Evolutionary conservation across 2,113 vertebrate species (phyloP).

Genomic region (Sakesphorus luctuosus): DNA sequence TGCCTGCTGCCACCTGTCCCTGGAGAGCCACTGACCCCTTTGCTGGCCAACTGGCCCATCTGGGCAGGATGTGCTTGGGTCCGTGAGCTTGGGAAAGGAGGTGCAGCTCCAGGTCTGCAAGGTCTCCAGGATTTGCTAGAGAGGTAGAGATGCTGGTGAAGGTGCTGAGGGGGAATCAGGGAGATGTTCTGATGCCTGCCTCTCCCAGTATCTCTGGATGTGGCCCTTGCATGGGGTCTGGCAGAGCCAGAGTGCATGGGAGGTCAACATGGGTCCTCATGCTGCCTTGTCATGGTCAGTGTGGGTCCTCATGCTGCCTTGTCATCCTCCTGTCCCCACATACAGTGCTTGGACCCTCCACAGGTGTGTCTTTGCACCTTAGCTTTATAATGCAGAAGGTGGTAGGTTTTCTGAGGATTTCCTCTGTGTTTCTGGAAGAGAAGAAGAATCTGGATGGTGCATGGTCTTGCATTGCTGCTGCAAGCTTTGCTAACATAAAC

Average conservation of each 20-base stretch:
- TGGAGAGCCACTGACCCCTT: accelerated
- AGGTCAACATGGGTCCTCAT: accelerated
- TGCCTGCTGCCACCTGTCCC: accelerated
- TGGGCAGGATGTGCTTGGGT: background rate
- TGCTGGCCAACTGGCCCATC: background rate
- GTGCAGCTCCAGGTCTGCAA: background rate
- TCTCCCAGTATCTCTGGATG: background rate
- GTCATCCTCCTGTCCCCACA: background rate
- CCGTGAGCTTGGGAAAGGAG: background rate
- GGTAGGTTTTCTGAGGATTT: accelerated
- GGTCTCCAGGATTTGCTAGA: background rate
- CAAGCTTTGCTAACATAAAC: background rate
- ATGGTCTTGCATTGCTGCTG: background rate
- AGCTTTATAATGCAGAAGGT: background rate
- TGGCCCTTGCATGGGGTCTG: background rate
- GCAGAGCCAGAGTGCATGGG: background rate
- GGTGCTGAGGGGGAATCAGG: background rate
- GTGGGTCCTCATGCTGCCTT: background rate
- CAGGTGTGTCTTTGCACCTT: background rate
- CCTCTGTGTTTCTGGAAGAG: background rate
- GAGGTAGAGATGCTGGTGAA: background rate
- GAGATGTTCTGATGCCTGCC: background rate
- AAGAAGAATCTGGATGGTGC: background rate
- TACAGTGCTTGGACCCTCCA: background rate
- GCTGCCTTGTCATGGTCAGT: background rate